Conservation (phyloP, 1,140 invertebrate genomes). For the Drosophila cardini region DNA sequence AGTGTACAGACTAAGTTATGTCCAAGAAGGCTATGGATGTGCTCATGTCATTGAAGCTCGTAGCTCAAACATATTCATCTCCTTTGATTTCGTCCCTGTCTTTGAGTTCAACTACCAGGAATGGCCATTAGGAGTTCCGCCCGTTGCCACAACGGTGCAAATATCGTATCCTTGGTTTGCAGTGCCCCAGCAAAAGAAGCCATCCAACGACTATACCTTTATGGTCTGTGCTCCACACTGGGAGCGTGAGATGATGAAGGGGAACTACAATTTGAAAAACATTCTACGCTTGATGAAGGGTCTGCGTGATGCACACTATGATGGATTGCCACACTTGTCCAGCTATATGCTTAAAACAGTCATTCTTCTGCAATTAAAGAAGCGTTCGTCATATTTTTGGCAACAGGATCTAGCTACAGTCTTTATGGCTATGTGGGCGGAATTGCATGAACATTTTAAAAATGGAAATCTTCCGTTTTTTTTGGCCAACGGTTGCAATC, state of each 20-base stretch:
- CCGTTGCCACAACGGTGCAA: neutral
- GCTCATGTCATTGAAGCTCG: slow-evolving; percentile 40
- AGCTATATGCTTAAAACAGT: slow-evolving; percentile 59
- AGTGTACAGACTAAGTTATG: slow-evolving; percentile 20
- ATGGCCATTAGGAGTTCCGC: slow-evolving; percentile 17
- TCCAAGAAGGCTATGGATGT: slow-evolving; percentile 37
- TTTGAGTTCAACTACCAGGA: slow-evolving; percentile 24
- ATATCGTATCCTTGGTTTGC: too few relatives aligned
- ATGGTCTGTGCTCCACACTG: slow-evolving; percentile 56
- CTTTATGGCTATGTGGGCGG: slow-evolving; percentile 34
- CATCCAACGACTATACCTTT: neutral
- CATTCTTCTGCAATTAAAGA: slow-evolving; percentile 26
- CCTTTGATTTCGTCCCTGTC: slow-evolving; percentile 49
- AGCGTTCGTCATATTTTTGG: slow-evolving; percentile 3
- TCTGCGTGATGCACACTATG: slow-evolving; percentile 29
- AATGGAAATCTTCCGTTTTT: slow-evolving; percentile 15
- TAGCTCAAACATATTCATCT: slow-evolving; percentile 7
- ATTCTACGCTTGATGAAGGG: slow-evolving; percentile 54
- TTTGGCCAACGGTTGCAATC: slow-evolving; percentile 31
- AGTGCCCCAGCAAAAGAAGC: too few relatives aligned
- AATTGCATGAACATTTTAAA: slow-evolving; percentile 24
- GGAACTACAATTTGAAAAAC: slow-evolving; percentile 40
- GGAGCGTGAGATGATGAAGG: slow-evolving; percentile 48
- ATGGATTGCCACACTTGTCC: slow-evolving; percentile 21
- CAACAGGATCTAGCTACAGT: slow-evolving; percentile 26